Evolutionary conservation across 2,888 invertebrate species (phyloP).

Genomic region (Polylopha cassiicola): DNA sequence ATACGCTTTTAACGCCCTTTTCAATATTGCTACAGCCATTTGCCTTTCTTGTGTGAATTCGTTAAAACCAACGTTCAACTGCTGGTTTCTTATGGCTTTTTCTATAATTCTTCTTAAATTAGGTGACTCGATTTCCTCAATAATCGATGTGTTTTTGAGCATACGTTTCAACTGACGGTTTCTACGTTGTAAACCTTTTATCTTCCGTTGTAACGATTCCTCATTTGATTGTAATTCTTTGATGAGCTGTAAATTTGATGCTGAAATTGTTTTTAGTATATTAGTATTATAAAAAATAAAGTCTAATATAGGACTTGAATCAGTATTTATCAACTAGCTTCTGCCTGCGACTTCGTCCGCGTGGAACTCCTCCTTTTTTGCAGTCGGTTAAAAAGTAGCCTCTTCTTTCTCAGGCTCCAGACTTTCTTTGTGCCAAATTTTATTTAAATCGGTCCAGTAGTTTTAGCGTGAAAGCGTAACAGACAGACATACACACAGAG

Average conservation of each 20-base stretch:
- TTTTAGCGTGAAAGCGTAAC: too few species aligned
- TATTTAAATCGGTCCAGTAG: too few species aligned
- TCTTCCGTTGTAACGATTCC: constrained; percentile 7
- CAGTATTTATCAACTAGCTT: too few species aligned
- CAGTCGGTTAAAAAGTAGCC: too few species aligned
- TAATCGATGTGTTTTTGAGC: constrained; percentile 8
- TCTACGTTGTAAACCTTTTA: constrained; percentile 6
- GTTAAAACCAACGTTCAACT: constrained; percentile 8
- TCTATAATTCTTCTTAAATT: constrained; percentile 12
- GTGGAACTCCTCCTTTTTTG: too few species aligned
- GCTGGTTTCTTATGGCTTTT: constrained; percentile 5
- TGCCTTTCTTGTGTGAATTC: constrained; percentile 14
- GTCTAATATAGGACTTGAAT: too few species aligned
- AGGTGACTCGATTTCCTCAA: constrained; percentile 13
- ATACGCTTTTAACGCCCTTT: constrained; percentile 13
- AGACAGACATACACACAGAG: too few species aligned
- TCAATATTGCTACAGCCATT: constrained; percentile 9
- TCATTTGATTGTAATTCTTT: neutral
- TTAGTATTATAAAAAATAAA: too few species aligned
- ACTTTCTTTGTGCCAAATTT: too few species aligned
- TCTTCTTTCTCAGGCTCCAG: too few species aligned
- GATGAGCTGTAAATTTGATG: neutral
- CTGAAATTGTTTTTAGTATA: neutral
- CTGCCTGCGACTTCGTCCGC: too few species aligned
- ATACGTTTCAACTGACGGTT: constrained; percentile 16